Evolutionary conservation across 2,113 vertebrate genomes (phyloP).

Genomic region (Scomber japonicus): DNA sequence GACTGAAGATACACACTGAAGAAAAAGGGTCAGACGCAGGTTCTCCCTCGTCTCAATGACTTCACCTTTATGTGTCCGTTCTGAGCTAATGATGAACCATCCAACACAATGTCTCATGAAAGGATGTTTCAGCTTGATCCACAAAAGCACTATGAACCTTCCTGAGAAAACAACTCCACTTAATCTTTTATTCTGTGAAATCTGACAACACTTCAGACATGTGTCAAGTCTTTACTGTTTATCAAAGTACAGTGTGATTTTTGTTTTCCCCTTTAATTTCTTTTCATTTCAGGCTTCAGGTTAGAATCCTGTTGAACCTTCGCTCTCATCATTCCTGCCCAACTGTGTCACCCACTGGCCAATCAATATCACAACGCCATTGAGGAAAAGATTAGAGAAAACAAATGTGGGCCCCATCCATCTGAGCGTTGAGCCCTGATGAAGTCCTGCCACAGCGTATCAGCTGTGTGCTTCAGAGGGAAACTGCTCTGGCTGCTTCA

Average conservation of each 20-base stretch:
- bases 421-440: slow-evolving; percentile 34
- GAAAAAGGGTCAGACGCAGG: slow-evolving; percentile 53
- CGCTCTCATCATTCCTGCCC: slow-evolving; percentile 27
- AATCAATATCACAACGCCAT: slow-evolving; percentile 40
- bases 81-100: slow-evolving; percentile 15
- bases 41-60: background rate
- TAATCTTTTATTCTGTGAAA: slow-evolving; percentile 46
- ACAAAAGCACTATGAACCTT: slow-evolving; percentile 50
- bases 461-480: slow-evolving; percentile 41
- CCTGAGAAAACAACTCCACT: slow-evolving; percentile 48
- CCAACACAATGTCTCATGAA: slow-evolving; percentile 21
- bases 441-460: slow-evolving; percentile 49
- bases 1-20: slow-evolving; percentile 70
- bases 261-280: slow-evolving; percentile 5
- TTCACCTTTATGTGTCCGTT: slow-evolving; percentile 23
- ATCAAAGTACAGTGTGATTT: slow-evolving; percentile 53
- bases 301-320: slow-evolving; percentile 27
- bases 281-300: slow-evolving; percentile 48
- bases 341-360: slow-evolving; percentile 25
- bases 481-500: slow-evolving; percentile 44
- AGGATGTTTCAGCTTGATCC: slow-evolving; percentile 38
- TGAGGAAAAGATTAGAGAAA: slow-evolving; percentile 47
- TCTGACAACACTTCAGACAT: slow-evolving; percentile 34
- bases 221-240: slow-evolving; percentile 40
- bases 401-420: slow-evolving; percentile 23